Base-by-base conservation (phyloP, 1,140 invertebrate species). In the Drosophila nigromelanica region DNA sequence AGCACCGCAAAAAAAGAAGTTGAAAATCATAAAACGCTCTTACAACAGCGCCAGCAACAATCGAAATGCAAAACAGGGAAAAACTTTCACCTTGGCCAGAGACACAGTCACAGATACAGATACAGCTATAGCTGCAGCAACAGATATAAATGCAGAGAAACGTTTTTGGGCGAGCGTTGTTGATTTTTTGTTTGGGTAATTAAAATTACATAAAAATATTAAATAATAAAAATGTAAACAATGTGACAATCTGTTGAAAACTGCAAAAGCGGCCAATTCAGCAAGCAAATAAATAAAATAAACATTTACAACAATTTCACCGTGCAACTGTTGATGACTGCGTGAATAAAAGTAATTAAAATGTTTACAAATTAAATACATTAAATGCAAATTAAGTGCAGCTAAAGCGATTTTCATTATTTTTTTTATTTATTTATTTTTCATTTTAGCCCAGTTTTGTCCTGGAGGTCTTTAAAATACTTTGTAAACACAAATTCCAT, bases 341-440 rank as follows among this genome's bases (percentile, higher is more conserved):
- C 24, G 10, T 15, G 47, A 72, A 62, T 73, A 69, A 58, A 70
- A 63, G 67, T 70, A 74, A 74, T 74, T 74, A 74, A 74, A 74
- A 74, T 74, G 72, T 70, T 74, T 74, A 70, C 72, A 63, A 73
- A 73, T 68, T 56, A 73, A 62, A 70, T 61, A 62, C 42, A 61
- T 61, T 69, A 60, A 69, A 69, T 62, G 59, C 33, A 60, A 61
- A 58, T 69, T 61, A 69, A 55, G 43, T 62, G 71, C 71, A 55
- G 59, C 64, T 50, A 50, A 60, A 55, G 71, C 70, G 50, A 50
- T 60, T 68, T 54, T 33, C 30, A 5, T 43, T 43, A 24, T 24
- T 24, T 2, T 24, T 2, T 3, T 35, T 45, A 18, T 39, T 51
- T 48, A 24, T 54, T 14, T 59, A 24, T 35, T 24, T 21, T 21